phyloP scores from a whole-genome alignment of 2,888 invertebrate species.

The Thecophora atra region DNA sequence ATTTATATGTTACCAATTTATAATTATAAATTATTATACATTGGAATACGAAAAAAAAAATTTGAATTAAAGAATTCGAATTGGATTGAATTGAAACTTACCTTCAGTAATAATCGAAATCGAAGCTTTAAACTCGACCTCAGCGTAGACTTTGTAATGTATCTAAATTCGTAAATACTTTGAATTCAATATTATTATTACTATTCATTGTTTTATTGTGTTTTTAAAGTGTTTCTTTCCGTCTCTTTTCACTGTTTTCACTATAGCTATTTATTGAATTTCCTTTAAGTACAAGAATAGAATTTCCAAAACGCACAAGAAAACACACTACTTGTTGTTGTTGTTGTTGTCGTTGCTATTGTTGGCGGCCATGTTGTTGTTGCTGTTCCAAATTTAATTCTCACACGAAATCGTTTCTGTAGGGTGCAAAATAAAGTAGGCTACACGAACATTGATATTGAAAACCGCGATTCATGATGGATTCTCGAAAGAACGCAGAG shows the following conservation, averaged over 20 bases:
- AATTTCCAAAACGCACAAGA: slow-evolving; percentile 1
- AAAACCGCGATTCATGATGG: background rate
- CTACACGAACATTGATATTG: background rate
- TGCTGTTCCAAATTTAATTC: background rate
- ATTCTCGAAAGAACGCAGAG: too few species aligned
- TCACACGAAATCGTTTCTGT: background rate
- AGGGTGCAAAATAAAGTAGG: background rate
- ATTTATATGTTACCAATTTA: too few species aligned
- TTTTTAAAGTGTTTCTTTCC: background rate
- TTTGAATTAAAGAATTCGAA: too few species aligned
- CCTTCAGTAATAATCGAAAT: too few species aligned
- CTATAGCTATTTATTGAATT: background rate
- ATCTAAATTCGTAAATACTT: background rate
- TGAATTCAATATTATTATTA: background rate
- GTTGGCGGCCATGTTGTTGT: background rate
- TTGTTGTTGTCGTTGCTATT: too few species aligned
- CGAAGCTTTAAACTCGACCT: too few species aligned
- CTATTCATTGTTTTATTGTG: background rate
- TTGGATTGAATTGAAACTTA: too few species aligned
- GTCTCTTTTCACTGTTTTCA: background rate
- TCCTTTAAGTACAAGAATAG: slow-evolving; percentile 11
- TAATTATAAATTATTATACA: too few species aligned
- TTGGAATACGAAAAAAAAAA: too few species aligned
- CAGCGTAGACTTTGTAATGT: background rate
- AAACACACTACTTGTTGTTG: background rate